Evolutionary conservation across 2,888 invertebrate genomes (phyloP).

Genomic region (Melieria picta): DNA sequence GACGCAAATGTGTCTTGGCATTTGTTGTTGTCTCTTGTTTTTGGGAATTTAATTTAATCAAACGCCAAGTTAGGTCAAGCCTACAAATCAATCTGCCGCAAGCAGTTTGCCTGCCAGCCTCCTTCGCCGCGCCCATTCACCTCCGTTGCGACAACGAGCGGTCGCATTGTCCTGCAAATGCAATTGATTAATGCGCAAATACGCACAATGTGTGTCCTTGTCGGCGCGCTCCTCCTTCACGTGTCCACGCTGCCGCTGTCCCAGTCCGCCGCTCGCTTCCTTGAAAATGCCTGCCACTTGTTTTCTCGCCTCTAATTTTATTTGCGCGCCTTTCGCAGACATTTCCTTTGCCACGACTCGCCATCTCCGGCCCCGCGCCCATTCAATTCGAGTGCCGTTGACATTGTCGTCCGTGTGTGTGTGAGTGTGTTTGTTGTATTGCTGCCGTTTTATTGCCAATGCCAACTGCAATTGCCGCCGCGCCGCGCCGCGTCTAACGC

Average conservation of each 20-base stretch:
- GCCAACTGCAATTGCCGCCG: constrained; percentile 10
- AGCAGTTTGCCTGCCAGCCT: constrained; percentile 35
- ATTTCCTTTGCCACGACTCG: constrained; percentile 1
- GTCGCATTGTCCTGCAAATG: constrained; percentile 41
- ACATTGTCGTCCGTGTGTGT: not conserved
- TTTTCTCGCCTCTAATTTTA: constrained; percentile 62
- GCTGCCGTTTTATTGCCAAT: not conserved
- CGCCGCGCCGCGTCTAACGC: not conserved
- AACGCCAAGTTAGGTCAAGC: constrained; percentile 55
- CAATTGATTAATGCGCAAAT: constrained; percentile 47
- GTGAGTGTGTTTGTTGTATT: constrained; percentile 1
- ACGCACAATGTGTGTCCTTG: constrained; percentile 50
- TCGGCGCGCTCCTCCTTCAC: constrained; percentile 10
- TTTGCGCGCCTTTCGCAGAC: constrained; percentile 50
- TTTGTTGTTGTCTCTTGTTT: constrained; percentile 33
- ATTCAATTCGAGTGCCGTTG: no score
- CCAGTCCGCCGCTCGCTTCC: constrained; percentile 18
- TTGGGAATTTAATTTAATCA: constrained; percentile 63
- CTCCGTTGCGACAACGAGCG: no score
- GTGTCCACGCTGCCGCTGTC: constrained; percentile 3
- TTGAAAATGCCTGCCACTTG: constrained; percentile 47
- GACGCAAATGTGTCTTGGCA: not conserved
- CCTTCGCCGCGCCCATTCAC: no score
- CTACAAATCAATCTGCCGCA: constrained; percentile 61
- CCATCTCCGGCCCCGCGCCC: no score